Evolutionary conservation across 1,140 invertebrate species (phyloP).

Genomic region (Lysiphlebus fabarum): DNA sequence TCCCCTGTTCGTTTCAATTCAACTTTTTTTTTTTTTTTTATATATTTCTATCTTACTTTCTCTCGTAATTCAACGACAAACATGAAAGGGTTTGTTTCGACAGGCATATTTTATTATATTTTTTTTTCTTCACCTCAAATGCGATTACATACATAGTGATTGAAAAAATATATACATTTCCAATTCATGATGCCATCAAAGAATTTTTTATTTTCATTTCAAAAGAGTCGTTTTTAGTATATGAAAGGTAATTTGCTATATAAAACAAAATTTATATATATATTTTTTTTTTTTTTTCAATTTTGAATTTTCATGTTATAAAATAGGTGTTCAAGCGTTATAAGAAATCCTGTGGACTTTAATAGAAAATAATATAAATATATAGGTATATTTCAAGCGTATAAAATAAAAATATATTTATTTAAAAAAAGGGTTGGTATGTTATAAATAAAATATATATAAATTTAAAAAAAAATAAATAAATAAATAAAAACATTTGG

Average conservation of each 20-base stretch:
- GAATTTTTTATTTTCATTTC: background rate
- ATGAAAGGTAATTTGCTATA: background rate
- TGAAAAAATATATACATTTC: conserved; percentile 6
- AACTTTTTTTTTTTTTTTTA: background rate
- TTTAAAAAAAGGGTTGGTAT: too few species aligned
- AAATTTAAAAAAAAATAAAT: too few species aligned
- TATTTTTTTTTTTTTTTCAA: background rate
- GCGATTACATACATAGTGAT: background rate
- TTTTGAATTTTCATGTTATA: background rate
- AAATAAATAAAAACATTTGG: background rate
- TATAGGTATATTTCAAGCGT: background rate
- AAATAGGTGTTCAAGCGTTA: background rate
- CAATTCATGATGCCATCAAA: conserved; percentile 1
- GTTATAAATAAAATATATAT: too few species aligned
- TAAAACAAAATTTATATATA: background rate
- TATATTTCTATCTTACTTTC: conserved; percentile 2
- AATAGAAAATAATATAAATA: background rate
- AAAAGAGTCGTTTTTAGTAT: background rate
- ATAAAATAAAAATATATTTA: too few species aligned
- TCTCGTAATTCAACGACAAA: background rate
- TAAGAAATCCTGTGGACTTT: conserved; percentile 3
- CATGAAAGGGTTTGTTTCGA: background rate
- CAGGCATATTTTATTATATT: background rate
- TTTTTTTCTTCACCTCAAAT: conserved; percentile 2
- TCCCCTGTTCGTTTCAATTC: conserved; percentile 7